Evolutionary conservation across 2,888 invertebrate species (phyloP), one percentile per base, ranked within the genome.

Genomic region (Epinotia bilunana): DNA sequence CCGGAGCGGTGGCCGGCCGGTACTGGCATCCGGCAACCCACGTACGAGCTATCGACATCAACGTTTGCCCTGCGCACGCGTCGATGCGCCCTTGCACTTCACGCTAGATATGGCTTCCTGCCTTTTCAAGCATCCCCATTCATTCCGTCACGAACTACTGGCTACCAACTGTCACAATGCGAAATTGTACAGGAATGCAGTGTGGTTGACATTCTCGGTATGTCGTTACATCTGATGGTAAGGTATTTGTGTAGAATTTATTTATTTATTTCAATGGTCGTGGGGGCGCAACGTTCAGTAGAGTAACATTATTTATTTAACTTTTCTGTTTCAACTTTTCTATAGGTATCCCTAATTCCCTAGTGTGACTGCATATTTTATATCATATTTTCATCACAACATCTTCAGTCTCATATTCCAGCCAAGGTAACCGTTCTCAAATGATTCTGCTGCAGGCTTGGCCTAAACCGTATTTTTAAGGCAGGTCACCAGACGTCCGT

Each of bases 21-120:
- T 65, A 39, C 63, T 55, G 46, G 72, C 61, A 67, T 72, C 72
- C 72, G 72, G 75, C 72, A 39, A 62, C 72, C 75, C 75, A 74
- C 74, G 70, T 70, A 60, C 12, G 49, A 39, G 53, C 53, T 55
- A 20, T 55, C 62, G 46, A 23, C 73, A 71, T 67, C 71, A 49
- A 63, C 64, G 70, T 71, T 65, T 71, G 61, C 49, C 18, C 61
- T 67, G 68, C 74, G 78, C 80, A 82, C 81, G 79, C 81, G 80
- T 76, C 80, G 81, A 81, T 83, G 83, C 85, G 87, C 90, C 90
- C 89, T 90, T 89, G 90, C 89, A 88, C 87, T 89, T 88, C 76
- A 78, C 84, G 79, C 77, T 79, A 80, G 69, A 76, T 78, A 83
- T 78, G 80, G 81, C 86, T 90, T 90, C 90, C 90, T 89, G 90